Percentiles rank a stretch among this genome's conserved stretches.
Evolutionary conservation across 1,140 invertebrate species (phyloP).

Genomic region (Zeugodacus cucurbitae): DNA sequence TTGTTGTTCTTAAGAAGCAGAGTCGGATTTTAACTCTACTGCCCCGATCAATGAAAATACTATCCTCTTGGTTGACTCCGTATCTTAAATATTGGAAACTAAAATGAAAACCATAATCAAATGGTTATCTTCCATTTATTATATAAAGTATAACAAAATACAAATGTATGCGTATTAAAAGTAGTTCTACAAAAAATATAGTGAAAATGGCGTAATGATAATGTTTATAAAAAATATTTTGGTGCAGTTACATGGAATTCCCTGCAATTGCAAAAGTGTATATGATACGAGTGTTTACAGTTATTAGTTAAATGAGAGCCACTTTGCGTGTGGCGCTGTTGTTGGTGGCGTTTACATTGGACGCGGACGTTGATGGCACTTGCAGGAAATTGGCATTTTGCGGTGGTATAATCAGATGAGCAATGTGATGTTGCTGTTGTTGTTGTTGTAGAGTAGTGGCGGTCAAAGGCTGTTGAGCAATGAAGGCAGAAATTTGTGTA

Average conservation of each 20-base stretch:
- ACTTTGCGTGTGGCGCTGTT: conserved; percentile 51
- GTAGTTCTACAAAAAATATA: not conserved
- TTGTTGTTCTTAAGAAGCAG: too few relatives aligned
- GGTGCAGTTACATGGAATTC: not conserved
- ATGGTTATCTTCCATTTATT: not conserved
- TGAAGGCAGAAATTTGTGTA: not conserved
- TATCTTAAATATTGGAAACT: too few relatives aligned
- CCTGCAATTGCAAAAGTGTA: not conserved
- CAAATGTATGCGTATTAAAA: not conserved
- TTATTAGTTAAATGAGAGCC: conserved; percentile 52
- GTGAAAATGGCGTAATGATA: not conserved
- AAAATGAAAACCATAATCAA: too few relatives aligned
- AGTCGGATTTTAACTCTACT: too few relatives aligned
- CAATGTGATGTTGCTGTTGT: conserved; percentile 49
- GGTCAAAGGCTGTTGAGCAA: not conserved
- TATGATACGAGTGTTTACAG: not conserved
- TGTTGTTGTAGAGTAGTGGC: conserved; percentile 50
- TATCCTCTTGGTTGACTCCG: too few relatives aligned
- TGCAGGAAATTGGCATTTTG: conserved; percentile 60
- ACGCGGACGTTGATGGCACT: conserved; percentile 51
- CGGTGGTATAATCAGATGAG: conserved; percentile 59
- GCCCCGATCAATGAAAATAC: too few relatives aligned
- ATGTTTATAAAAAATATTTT: not conserved
- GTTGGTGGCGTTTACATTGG: conserved; percentile 6
- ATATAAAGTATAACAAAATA: not conserved